Conservation (phyloP, 2,113 vertebrate species). For the Xyliphius kryptos region DNA sequence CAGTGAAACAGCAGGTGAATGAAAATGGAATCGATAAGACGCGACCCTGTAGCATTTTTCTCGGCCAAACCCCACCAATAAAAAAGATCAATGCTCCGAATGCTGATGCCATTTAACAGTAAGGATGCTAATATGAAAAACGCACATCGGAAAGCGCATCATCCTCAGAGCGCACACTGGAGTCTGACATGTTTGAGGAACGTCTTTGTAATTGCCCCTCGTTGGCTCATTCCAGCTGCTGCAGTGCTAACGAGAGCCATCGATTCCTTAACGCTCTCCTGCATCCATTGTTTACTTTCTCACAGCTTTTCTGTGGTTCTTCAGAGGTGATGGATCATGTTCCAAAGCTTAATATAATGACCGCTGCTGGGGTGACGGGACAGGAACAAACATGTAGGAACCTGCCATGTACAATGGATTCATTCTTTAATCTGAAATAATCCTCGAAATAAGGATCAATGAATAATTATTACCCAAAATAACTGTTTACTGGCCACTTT, state of each 20-base stretch:
- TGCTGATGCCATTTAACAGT: background rate
- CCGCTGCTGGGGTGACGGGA: conserved; percentile 6
- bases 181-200: background rate
- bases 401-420: no score
- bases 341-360: background rate
- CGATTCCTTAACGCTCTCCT: background rate
- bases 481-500: no score
- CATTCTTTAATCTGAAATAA: no score
- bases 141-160: background rate
- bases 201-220: background rate
- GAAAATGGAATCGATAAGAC: background rate
- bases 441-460: no score
- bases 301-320: background rate
- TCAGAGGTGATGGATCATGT: background rate
- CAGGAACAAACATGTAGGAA: no score
- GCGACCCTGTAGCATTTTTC: background rate
- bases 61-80: background rate
- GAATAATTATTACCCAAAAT: no score
- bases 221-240: background rate
- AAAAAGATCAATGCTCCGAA: background rate
- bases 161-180: background rate
- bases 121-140: background rate
- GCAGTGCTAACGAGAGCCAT: background rate
- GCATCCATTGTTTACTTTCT: background rate
- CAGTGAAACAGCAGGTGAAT: background rate